Conservation (phyloP, 1,140 invertebrate genomes). For the Magallana angulata region DNA sequence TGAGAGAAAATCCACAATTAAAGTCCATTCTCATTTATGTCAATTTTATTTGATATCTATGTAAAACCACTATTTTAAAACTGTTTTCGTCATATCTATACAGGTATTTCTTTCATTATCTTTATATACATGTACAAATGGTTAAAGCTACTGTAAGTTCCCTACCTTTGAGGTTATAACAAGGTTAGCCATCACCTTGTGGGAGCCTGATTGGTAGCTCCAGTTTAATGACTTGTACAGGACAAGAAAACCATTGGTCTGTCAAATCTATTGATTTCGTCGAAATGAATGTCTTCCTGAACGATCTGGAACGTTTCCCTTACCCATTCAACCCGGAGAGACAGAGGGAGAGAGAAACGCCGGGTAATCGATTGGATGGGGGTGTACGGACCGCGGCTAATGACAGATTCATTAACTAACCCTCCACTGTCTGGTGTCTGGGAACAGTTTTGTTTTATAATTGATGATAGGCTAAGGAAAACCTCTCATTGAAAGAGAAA, state of each 20-base stretch:
- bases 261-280: conserved; percentile 15
- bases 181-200: background rate
- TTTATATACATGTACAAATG: too few relatives aligned
- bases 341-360: background rate
- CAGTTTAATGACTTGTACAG: conserved; percentile 4
- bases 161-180: background rate
- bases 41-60: too few relatives aligned
- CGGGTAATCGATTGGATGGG: background rate
- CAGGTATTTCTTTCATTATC: too few relatives aligned
- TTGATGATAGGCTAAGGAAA: too few relatives aligned
- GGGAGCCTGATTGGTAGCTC: background rate
- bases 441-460: too few relatives aligned
- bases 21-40: too few relatives aligned
- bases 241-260: conserved; percentile 17
- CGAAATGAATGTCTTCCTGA: background rate
- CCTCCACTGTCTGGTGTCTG: too few relatives aligned
- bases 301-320: conserved; percentile 3
- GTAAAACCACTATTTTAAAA: too few relatives aligned
- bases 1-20: too few relatives aligned
- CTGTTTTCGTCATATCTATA: too few relatives aligned
- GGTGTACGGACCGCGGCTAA: background rate
- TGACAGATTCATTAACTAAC: background rate
- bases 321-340: background rate
- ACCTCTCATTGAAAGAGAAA: too few relatives aligned
- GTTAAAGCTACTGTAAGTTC: background rate